These are phyloP conservation scores for Trochalopteron elliotii DNA, from an alignment of 2,113 vertebrate species.

Conservation along the genomic window DNA sequence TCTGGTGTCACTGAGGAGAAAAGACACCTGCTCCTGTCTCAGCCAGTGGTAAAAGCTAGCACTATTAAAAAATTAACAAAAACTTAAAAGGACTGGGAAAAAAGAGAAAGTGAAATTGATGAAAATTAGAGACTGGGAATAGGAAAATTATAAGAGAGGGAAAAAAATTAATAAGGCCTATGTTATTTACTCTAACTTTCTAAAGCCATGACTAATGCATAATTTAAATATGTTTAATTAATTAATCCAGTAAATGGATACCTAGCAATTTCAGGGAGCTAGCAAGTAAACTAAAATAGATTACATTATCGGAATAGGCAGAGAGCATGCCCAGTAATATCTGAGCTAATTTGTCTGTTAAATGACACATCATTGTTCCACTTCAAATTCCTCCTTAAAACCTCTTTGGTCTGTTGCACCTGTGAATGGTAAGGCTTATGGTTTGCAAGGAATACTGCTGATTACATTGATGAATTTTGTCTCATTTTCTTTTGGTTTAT, in stretches of 20 bases:
- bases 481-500: background rate
- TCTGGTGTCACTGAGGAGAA: background rate
- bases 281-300: slow-evolving; percentile 41
- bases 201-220: slow-evolving; percentile 52
- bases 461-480: background rate
- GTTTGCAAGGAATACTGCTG: background rate
- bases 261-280: slow-evolving; percentile 45
- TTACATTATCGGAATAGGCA: slow-evolving; percentile 38
- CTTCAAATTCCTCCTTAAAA: slow-evolving; percentile 30
- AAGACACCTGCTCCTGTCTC: slow-evolving; percentile 28
- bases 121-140: background rate
- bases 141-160: background rate
- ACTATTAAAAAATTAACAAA: background rate
- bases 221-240: slow-evolving; percentile 60
- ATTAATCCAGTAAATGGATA: slow-evolving; percentile 57
- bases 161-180: slow-evolving; percentile 24
- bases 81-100: background rate
- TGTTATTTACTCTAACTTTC: slow-evolving; percentile 45
- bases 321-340: slow-evolving; percentile 13
- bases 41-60: background rate
- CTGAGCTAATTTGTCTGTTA: slow-evolving; percentile 44
- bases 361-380: slow-evolving; percentile 24
- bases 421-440: background rate
- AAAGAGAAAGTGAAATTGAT: background rate
- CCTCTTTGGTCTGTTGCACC: slow-evolving; percentile 20